Evolutionary conservation across 1,140 invertebrate genomes (phyloP).

Genomic region (Cardiocondyla obscurior): DNA sequence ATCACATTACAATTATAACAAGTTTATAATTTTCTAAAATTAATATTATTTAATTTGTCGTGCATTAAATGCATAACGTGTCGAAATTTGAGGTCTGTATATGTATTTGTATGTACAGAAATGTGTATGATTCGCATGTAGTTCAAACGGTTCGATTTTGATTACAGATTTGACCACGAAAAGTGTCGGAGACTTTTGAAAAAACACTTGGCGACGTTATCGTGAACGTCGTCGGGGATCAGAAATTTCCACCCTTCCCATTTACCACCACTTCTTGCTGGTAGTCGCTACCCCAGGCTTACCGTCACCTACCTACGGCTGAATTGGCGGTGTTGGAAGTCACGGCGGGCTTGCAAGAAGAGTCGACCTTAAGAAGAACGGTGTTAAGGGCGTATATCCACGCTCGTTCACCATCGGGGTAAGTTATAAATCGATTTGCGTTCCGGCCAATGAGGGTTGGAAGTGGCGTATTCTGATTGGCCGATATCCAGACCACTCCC

Average conservation of each 20-base stretch:
- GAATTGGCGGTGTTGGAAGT: slow-evolving; percentile 79
- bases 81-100: too few relatives aligned
- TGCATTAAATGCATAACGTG: too few relatives aligned
- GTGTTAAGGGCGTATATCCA: slow-evolving; percentile 75
- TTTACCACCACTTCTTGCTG: not conserved
- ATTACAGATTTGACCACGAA: slow-evolving; percentile 8
- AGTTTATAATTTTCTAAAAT: too few relatives aligned
- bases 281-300: slow-evolving; percentile 30
- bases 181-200: slow-evolving; percentile 50
- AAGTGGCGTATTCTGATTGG: slow-evolving; percentile 81
- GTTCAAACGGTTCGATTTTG: slow-evolving; percentile 68
- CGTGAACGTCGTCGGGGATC: slow-evolving; percentile 49
- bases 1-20: not conserved
- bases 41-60: too few relatives aligned
- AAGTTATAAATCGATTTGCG: slow-evolving; percentile 83
- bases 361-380: slow-evolving; percentile 71
- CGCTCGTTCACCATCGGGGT: slow-evolving; percentile 71
- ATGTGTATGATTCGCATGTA: too few relatives aligned
- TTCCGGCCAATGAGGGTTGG: slow-evolving; percentile 79
- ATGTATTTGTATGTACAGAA: too few relatives aligned
- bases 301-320: slow-evolving; percentile 63
- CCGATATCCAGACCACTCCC: slow-evolving; percentile 78
- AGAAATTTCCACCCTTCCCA: slow-evolving; percentile 57
- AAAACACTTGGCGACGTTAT: slow-evolving; percentile 58
- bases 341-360: slow-evolving; percentile 55